Conservation (phyloP, 2,888 invertebrate genomes). For the Platycnemis pennipes region DNA sequence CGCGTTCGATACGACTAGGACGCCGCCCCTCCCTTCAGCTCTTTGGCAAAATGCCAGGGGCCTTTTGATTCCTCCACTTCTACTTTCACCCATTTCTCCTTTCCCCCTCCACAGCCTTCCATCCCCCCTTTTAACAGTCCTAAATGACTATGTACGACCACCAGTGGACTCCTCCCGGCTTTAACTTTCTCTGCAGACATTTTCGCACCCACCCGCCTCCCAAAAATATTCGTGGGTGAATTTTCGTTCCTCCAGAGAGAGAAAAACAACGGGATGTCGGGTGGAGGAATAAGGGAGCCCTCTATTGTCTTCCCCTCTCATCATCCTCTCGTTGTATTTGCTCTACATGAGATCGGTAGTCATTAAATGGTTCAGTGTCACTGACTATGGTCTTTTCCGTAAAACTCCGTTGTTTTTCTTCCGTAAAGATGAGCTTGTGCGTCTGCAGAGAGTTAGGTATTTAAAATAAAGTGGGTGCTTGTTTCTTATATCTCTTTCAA, state of each 20-base stretch:
- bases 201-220: not conserved
- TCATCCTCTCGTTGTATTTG: not conserved
- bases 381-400: too few species aligned
- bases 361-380: too few species aligned
- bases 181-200: not conserved
- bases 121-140: not conserved
- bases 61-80: not conserved
- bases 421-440: too few species aligned
- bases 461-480: too few species aligned
- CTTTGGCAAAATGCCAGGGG: not conserved
- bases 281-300: not conserved
- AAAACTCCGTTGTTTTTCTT: too few species aligned
- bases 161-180: not conserved
- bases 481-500: too few species aligned
- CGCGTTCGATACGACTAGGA: constrained; percentile 2
- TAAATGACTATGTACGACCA: not conserved
- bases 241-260: not conserved
- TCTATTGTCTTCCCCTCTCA: not conserved
- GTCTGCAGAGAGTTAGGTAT: too few species aligned
- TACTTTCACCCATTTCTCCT: not conserved
- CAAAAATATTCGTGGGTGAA: too few species aligned
- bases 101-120: not conserved
- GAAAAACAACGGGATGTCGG: not conserved
- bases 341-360: not conserved
- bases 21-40: not conserved